A percentile compares a stretch with the other conserved stretches of the same genome.
Evolutionary conservation across 2,113 vertebrate species (phyloP).

Genomic region (Clupea harengus): DNA sequence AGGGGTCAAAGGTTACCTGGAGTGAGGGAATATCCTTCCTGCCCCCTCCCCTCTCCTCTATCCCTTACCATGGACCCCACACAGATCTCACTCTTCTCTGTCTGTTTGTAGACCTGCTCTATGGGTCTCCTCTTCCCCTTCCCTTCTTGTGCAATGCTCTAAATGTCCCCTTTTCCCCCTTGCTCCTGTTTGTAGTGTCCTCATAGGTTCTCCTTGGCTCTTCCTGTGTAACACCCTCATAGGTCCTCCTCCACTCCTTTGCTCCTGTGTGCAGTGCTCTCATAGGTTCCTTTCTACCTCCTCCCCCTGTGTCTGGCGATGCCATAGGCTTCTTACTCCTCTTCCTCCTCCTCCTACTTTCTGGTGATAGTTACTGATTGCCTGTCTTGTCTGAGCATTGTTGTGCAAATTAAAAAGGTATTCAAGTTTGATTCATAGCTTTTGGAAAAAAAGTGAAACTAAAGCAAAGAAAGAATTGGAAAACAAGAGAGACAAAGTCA

Average conservation of each 20-base stretch:
- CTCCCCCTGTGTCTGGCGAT: not conserved
- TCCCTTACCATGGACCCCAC: slow-evolving; percentile 21
- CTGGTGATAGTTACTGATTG: slow-evolving; percentile 99
- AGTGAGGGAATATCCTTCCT: slow-evolving; percentile 41
- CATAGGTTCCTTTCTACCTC: not conserved
- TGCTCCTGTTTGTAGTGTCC: slow-evolving; percentile 34
- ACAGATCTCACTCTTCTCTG: slow-evolving; percentile 51
- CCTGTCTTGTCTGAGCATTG: slow-evolving; percentile 97
- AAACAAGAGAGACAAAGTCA: slow-evolving; percentile 40
- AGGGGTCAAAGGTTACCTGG: slow-evolving; percentile 6
- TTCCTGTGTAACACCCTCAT: slow-evolving; percentile 47
- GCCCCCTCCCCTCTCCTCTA: slow-evolving; percentile 23
- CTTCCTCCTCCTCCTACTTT: slow-evolving; percentile 67
- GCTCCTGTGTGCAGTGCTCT: slow-evolving; percentile 19
- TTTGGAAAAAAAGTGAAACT: slow-evolving; percentile 57
- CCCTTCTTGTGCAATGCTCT: slow-evolving; percentile 34
- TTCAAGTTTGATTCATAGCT: slow-evolving; percentile 42
- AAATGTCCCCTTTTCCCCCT: slow-evolving; percentile 37
- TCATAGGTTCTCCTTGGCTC: slow-evolving; percentile 34
- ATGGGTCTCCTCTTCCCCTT: slow-evolving; percentile 63
- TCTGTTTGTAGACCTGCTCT: slow-evolving; percentile 70
- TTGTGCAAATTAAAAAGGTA: slow-evolving; percentile 36
- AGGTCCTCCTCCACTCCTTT: slow-evolving; percentile 36
- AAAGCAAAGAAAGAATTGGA: slow-evolving; percentile 40
- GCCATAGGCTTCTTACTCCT: slow-evolving; percentile 8